Evolutionary conservation across 2,797 vertebrate genomes (phyloP).

Genomic region (Acropternis orthonyx): DNA sequence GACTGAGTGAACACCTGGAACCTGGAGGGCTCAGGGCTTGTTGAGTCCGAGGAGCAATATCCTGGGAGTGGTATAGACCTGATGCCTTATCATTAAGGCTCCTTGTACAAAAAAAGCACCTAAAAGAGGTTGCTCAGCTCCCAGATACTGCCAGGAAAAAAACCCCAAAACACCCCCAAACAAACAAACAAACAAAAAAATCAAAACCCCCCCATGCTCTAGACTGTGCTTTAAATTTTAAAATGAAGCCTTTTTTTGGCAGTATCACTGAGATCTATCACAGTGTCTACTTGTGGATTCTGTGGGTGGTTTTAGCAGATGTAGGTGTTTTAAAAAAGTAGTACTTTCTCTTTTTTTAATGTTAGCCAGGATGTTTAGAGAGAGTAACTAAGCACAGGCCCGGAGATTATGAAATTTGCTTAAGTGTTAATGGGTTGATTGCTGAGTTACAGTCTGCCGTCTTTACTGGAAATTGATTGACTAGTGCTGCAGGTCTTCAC

Average conservation of each 20-base stretch:
- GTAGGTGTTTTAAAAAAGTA: conserved; percentile 20
- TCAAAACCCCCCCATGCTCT: not conserved
- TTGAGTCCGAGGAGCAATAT: not conserved
- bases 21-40: not conserved
- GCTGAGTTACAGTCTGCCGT: conserved; percentile 78
- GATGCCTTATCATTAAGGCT: not conserved
- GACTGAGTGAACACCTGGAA: not conserved
- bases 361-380: conserved; percentile 61
- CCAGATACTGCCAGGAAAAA: not conserved
- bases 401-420: conserved; percentile 95
- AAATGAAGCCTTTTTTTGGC: not conserved
- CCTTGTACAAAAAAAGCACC: conserved; percentile 14
- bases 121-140: conserved; percentile 1
- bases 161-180: not conserved
- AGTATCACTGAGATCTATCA: not conserved
- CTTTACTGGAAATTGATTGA: conserved; percentile 90
- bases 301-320: not conserved
- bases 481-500: conserved; percentile 93
- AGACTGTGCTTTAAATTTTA: not conserved
- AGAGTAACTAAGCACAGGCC: conserved; percentile 88
- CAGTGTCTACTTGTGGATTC: conserved; percentile 45
- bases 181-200: not conserved
- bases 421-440: conserved; percentile 98
- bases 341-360: conserved; percentile 25
- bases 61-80: not conserved